Percentiles rank a stretch among this genome's conserved stretches.
phyloP scores from a whole-genome alignment of 2,888 invertebrate genomes.

The Hypsopygia costalis region DNA sequence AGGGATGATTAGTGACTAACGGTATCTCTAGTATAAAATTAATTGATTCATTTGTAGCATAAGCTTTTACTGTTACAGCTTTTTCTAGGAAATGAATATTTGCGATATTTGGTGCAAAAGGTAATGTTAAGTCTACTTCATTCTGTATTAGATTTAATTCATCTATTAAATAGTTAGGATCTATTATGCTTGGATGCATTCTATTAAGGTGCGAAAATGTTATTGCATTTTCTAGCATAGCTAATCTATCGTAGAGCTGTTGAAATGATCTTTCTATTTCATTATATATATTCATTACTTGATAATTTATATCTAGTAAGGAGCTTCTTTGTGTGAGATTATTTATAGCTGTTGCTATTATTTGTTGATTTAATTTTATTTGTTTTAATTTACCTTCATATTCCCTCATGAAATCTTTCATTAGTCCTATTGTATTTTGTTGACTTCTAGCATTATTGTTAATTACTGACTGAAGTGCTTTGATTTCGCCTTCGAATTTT shows the following conservation, averaged over 20 bases:
- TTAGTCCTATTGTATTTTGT: not conserved
- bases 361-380: not conserved
- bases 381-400: not conserved
- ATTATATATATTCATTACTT: not conserved
- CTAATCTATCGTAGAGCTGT: conserved; percentile 15
- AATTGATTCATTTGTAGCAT: conserved; percentile 19
- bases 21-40: conserved; percentile 24
- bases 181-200: conserved; percentile 11
- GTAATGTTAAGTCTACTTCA: not conserved
- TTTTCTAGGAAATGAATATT: not conserved
- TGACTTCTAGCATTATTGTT: too few species aligned
- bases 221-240: conserved; percentile 4
- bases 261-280: conserved; percentile 8
- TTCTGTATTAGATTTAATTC: not conserved
- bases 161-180: not conserved
- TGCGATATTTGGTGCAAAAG: not conserved
- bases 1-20: conserved; percentile 19
- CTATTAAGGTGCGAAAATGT: conserved; percentile 4
- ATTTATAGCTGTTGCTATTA: not conserved
- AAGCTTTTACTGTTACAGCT: conserved; percentile 15
- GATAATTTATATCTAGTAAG: not conserved
- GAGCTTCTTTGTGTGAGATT: not conserved
- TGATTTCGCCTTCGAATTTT: not conserved
- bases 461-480: not conserved
- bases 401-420: conserved; percentile 6